phyloP scores from a whole-genome alignment of 2,113 vertebrate species.

The Origma solitaria region DNA sequence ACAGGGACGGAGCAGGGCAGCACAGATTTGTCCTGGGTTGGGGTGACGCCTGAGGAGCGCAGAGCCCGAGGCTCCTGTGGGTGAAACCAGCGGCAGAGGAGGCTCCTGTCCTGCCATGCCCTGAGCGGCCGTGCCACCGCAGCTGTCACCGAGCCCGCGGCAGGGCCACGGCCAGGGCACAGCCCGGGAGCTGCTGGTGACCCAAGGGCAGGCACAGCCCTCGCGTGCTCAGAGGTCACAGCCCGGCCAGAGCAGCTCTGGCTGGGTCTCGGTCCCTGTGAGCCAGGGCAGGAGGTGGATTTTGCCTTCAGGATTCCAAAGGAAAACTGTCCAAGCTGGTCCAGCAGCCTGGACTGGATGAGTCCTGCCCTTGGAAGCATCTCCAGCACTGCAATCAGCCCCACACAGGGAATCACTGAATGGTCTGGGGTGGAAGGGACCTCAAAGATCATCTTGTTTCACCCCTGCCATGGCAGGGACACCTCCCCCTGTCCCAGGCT shows the following conservation, averaged over 20 bases:
- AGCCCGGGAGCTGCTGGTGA: background rate
- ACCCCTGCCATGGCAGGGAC: no score
- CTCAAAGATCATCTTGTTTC: no score
- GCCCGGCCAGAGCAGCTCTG: background rate
- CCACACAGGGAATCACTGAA: rapidly evolving
- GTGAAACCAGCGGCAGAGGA: background rate
- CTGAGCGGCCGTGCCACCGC: rapidly evolving
- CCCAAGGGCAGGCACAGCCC: background rate
- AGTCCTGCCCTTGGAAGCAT: background rate
- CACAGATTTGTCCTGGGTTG: background rate
- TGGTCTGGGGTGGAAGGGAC: background rate
- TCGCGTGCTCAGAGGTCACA: rapidly evolving
- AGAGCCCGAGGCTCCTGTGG: background rate
- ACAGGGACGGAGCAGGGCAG: background rate
- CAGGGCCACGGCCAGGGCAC: background rate
- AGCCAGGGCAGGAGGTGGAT: background rate
- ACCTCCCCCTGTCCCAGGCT: no score
- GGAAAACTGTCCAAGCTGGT: background rate
- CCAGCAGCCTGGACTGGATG: background rate
- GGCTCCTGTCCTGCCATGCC: background rate
- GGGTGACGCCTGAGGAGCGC: rapidly evolving
- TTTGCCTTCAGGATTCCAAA: background rate
- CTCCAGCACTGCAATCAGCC: background rate
- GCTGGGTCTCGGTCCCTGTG: background rate
- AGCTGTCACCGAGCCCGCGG: background rate